Percentiles rank a stretch among this genome's conserved stretches.
Conservation (phyloP, 2,797 vertebrate species). For the Spea hammondii region DNA sequence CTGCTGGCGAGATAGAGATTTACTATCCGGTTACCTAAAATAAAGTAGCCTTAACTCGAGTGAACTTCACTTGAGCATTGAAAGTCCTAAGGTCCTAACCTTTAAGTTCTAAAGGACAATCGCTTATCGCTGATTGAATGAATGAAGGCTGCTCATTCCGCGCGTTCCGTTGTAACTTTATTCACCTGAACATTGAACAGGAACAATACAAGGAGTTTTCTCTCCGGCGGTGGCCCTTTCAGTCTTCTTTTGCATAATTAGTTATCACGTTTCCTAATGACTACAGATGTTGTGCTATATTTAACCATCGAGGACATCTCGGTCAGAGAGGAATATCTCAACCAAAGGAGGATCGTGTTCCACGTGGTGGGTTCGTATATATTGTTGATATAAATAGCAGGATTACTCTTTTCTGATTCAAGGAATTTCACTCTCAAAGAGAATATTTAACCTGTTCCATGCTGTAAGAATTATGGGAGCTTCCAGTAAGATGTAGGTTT, state of each 20-base stretch:
- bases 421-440: not conserved
- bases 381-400: slow-evolving; percentile 30
- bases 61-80: too few relatives aligned
- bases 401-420: slow-evolving; percentile 1
- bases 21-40: too few relatives aligned
- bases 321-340: slow-evolving; percentile 17
- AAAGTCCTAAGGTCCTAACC: too few relatives aligned
- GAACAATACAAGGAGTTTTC: slow-evolving; percentile 8
- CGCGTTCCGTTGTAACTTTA: not conserved
- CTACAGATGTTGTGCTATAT: slow-evolving; percentile 40
- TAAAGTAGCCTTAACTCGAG: too few relatives aligned
- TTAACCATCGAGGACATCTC: slow-evolving; percentile 29
- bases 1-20: too few relatives aligned
- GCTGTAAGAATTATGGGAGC: too few relatives aligned
- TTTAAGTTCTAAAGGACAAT: too few relatives aligned
- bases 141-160: too few relatives aligned
- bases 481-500: too few relatives aligned
- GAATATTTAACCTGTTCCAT: too few relatives aligned
- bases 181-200: slow-evolving; percentile 2
- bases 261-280: slow-evolving; percentile 18
- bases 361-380: slow-evolving; percentile 24
- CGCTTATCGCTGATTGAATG: too few relatives aligned
- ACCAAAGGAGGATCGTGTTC: not conserved
- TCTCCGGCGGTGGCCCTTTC: not conserved
- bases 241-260: not conserved